Percentiles rank a stretch among this genome's conserved stretches.
Conservation (phyloP, 2,797 vertebrate species). For the Pristis pectinata region DNA sequence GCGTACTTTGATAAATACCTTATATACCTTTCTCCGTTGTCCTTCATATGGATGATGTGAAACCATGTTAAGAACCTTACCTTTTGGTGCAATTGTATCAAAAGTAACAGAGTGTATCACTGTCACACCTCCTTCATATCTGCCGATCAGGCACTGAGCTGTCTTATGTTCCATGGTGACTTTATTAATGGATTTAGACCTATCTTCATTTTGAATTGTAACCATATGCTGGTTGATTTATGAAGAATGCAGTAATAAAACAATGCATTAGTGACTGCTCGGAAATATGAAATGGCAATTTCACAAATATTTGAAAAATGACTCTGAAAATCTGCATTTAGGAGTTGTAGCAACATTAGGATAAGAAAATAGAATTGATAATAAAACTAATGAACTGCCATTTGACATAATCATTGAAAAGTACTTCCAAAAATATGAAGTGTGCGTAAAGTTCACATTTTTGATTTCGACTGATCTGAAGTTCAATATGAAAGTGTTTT, state of each 20-base stretch:
- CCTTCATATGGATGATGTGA: too few relatives aligned
- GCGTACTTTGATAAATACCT: background rate
- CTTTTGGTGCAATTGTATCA: too few relatives aligned
- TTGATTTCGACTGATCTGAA: too few relatives aligned
- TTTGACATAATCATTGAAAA: background rate
- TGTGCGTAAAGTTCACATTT: background rate
- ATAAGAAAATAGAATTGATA: background rate
- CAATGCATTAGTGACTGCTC: background rate
- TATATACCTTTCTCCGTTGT: background rate
- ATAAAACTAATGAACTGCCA: background rate
- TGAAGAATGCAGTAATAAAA: background rate
- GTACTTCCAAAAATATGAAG: background rate
- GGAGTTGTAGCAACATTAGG: background rate
- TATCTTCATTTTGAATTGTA: slow-evolving; percentile 17
- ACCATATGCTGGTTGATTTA: background rate
- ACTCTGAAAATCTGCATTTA: too few relatives aligned
- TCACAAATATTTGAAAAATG: slow-evolving; percentile 27
- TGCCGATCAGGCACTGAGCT: too few relatives aligned
- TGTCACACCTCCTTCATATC: too few relatives aligned
- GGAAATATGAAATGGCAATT: background rate
- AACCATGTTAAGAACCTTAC: too few relatives aligned
- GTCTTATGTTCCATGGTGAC: too few relatives aligned
- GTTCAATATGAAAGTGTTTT: background rate
- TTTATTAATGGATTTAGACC: background rate
- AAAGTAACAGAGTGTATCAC: too few relatives aligned